phyloP scores from a whole-genome alignment of 2,113 vertebrate genomes.

The Lycaon pictus region DNA sequence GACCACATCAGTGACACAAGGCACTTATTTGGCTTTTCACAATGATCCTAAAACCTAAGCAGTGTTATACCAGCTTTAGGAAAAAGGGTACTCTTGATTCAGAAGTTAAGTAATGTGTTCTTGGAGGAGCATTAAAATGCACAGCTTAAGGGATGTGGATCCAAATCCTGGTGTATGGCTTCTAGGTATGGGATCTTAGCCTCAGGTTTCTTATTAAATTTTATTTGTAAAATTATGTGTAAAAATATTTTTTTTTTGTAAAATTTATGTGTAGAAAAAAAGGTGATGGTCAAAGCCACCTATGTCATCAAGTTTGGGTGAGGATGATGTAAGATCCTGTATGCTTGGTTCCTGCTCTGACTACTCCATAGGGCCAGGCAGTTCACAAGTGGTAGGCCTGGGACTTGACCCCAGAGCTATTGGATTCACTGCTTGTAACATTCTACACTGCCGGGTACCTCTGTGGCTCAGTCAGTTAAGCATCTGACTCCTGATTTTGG shows the following conservation, averaged over 20 bases:
- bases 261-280: not conserved
- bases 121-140: not conserved
- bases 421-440: not conserved
- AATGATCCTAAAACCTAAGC: not conserved
- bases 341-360: not conserved
- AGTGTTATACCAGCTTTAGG: not conserved
- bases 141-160: not conserved
- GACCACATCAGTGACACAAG: not conserved
- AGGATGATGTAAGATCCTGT: not conserved
- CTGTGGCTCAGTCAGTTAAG: not conserved
- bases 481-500: not conserved
- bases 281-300: not conserved
- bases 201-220: slow-evolving; percentile 17
- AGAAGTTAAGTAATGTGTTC: slow-evolving; percentile 28
- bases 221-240: not conserved
- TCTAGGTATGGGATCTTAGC: not conserved
- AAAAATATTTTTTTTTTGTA: too few species aligned
- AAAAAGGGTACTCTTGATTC: not conserved
- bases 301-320: not conserved
- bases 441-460: not conserved
- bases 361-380: not conserved
- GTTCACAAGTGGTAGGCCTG: not conserved
- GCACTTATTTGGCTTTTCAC: not conserved
- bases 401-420: slow-evolving; percentile 37
- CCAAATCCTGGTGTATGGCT: not conserved